Evolutionary conservation across 2,888 invertebrate species (phyloP), one percentile per base, ranked within the genome.

Genomic region (Selenia dentaria): DNA sequence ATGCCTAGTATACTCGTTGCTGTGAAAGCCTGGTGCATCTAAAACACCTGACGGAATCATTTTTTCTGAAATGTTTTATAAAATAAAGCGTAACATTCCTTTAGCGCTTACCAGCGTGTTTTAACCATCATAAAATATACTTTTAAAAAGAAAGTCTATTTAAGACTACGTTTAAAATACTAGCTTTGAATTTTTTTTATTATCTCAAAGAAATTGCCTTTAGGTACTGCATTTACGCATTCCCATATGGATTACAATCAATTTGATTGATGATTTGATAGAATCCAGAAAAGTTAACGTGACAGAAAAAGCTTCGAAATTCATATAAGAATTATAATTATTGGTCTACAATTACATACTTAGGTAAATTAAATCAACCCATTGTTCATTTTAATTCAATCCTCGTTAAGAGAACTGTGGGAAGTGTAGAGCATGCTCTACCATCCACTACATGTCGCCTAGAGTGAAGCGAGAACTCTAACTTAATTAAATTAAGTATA

Each of bases 401-500:
- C 4, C 16, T 16, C 16, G n/a, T n/a, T n/a, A 16, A 16, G 16
- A 16, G 4, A 16, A n/a, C n/a, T n/a, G 41, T 51, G 29, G 22
- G 10, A 8, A 24, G 13, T 3, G 8, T 9, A 34, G 20, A 34
- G 24, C 27, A 32, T 9, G 11, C 48, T 49, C 39, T 38, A 43
- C 46, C 36, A 10, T 6, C 8, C 16, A 28, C 37, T 44, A 29
- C 39, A n/a, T 18, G 36, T 49, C 46, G 52, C 44, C 13, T 37
- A 48, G 8, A 24, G 32, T 34, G n/a, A n/a, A n/a, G n/a, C n/a
- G n/a, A 22, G 27, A 36, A 18, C 35, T 52, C 22, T 49, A 51
- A 83, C 82, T 83, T 83, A 80, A 83, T 84, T 57, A 70, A 78
- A 81, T 82, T 85, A 84, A 86, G 83, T 80, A 79, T 77, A 73